Evolutionary conservation across 1,140 invertebrate species (phyloP), one percentile per base, ranked within the genome.

Genomic region (Drosophila kanapiae): DNA sequence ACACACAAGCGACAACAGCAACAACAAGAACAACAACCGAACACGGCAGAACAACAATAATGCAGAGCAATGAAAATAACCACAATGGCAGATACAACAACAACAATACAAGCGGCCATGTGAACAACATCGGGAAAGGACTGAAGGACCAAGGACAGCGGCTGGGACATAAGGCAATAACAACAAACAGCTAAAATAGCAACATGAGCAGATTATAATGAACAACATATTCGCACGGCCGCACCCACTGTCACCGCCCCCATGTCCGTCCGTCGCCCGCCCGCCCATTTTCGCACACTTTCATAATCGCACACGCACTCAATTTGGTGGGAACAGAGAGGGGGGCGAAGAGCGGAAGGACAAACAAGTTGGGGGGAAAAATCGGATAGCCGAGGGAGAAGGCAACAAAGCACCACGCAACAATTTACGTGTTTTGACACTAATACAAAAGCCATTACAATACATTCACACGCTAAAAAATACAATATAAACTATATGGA

Each of bases 351-450:
- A 4, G 14, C 2, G 38, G 47, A 48, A 29, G n/a, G n/a, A 3
- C 51, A 4, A 4, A 54, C 18, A 18, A 53, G 51, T 31, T 35
- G 45, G 37, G 65, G 65, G 37, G 51, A 54, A 59, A 43, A 18
- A 38, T 37, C 40, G 33, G 35, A n/a, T 11, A 13, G 43, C 8
- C 49, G 35, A 47, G 43, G 43, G 37, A 60, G 58, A 70, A 72
- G n/a, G 54, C 78, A 70, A 84, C 86, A 87, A 84, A 84, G 81
- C 69, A 60, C 78, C 84, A 87, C 77, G 84, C 84, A 87, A 87
- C 84, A 87, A 87, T 87, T 88, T 88, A 87, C 84, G 84, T 87
- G 84, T 87, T 87, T 87, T 88, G 84, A 90, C 84, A 87, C 84
- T 87, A 88, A 87, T 87, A 87, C 85, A 87, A 87, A 87, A 87